A percentile compares a stretch with the other conserved stretches of the same genome.
Evolutionary conservation across 92 coral and sea anemone species (phyloP).

Genomic region (Porites divaricata): DNA sequence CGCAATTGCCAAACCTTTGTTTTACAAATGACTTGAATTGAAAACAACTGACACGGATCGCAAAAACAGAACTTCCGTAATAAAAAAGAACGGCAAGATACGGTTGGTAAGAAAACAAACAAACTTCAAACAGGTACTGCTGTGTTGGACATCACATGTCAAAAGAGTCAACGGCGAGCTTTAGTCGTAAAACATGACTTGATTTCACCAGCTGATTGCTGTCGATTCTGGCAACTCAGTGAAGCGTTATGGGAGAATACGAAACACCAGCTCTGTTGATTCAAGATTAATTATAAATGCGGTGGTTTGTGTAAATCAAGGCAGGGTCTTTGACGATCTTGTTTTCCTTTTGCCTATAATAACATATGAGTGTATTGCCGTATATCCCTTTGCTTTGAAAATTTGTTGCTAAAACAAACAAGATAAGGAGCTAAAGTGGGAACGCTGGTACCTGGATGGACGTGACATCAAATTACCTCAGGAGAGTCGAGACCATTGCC

Average conservation of each 20-base stretch:
- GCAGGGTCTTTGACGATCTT: neutral
- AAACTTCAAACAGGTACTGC: neutral
- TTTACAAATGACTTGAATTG: constrained; percentile 22
- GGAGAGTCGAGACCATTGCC: constrained; percentile 24
- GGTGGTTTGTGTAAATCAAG: neutral
- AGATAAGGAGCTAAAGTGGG: constrained; percentile 45
- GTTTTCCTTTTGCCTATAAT: constrained; percentile 7
- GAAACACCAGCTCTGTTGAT: constrained; percentile 25
- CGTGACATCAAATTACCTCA: constrained; percentile 62
- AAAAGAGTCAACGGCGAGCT: too few relatives aligned
- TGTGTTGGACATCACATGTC: neutral
- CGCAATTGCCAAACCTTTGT: constrained; percentile 15
- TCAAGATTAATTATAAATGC: constrained; percentile 22
- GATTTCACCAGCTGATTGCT: neutral
- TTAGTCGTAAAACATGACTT: neutral
- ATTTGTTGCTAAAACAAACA: constrained; percentile 22
- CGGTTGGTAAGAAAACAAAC: neutral
- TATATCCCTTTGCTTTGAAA: neutral
- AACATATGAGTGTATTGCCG: constrained; percentile 24
- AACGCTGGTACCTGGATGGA: constrained; percentile 41
- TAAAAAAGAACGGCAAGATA: neutral
- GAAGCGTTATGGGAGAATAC: neutral
- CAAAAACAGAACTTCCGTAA: constrained; percentile 23
- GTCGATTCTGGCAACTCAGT: neutral
- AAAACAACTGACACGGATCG: constrained; percentile 23